phyloP scores from a whole-genome alignment of 2,113 vertebrate genomes.

The human (Homo sapiens) region DNA sequence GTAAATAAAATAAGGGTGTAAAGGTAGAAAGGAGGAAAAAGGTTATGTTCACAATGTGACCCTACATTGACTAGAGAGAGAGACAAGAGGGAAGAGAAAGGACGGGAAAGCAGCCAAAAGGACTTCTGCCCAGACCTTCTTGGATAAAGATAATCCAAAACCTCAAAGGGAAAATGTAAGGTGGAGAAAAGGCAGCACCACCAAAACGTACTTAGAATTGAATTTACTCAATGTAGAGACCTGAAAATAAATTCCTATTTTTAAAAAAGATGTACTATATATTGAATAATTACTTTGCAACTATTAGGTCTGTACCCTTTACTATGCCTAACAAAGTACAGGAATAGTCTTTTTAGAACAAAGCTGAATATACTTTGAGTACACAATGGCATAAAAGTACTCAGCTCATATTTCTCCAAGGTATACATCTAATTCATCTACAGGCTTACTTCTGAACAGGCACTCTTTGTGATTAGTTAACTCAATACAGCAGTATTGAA shows the following conservation, averaged over 20 bases:
- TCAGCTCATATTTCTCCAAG: conserved; percentile 58
- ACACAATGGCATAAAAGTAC: conserved; percentile 46
- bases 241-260: not conserved
- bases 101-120: not conserved
- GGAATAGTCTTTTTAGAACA: conserved; percentile 36
- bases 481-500: conserved; percentile 34
- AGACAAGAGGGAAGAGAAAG: not conserved
- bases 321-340: conserved; percentile 30
- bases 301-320: not conserved
- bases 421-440: conserved; percentile 43
- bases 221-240: conserved; percentile 27
- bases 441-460: conserved; percentile 37
- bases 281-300: conserved; percentile 3
- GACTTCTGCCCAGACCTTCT: conserved; percentile 1
- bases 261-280: not conserved
- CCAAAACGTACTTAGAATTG: not conserved
- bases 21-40: conserved; percentile 18
- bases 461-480: conserved; percentile 56
- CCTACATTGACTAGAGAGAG: not conserved
- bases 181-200: not conserved
- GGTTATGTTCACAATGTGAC: not conserved
- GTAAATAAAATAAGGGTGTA: not conserved
- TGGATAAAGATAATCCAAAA: not conserved
- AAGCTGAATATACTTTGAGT: conserved; percentile 35
- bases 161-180: not conserved